Evolutionary conservation across 2,888 invertebrate genomes (phyloP).

Genomic region (Hyposoter dolosus): DNA sequence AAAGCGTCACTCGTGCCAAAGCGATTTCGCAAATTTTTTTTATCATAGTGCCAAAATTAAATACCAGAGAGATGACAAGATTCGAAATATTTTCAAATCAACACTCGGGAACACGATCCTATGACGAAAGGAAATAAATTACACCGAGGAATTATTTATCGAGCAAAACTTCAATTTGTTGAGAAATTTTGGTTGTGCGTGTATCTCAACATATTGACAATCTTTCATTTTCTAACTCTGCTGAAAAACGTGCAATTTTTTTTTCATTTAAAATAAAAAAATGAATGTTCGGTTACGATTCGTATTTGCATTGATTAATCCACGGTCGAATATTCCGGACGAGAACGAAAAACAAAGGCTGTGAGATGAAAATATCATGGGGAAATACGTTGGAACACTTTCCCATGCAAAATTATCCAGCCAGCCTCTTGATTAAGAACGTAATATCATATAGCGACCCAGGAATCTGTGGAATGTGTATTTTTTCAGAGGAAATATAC

Average conservation of each 20-base stretch:
- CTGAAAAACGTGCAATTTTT: too few species aligned
- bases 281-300: background rate
- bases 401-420: background rate
- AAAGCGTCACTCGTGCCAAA: conserved; percentile 58
- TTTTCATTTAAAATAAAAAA: background rate
- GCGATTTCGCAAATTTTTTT: conserved; percentile 33
- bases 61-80: conserved; percentile 12
- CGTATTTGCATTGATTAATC: background rate
- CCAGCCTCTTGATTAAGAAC: background rate
- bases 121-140: background rate
- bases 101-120: background rate
- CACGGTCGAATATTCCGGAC: background rate
- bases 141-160: background rate
- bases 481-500: background rate
- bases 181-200: background rate
- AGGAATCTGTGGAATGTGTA: background rate
- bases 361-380: background rate
- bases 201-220: background rate
- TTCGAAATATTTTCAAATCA: background rate
- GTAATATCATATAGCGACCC: background rate
- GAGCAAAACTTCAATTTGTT: background rate
- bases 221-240: background rate
- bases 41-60: conserved; percentile 29
- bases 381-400: background rate
- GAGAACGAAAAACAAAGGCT: background rate